phyloP scores from a whole-genome alignment of 92 coral and sea anemone genomes.

The Phymanthus crucifer region DNA sequence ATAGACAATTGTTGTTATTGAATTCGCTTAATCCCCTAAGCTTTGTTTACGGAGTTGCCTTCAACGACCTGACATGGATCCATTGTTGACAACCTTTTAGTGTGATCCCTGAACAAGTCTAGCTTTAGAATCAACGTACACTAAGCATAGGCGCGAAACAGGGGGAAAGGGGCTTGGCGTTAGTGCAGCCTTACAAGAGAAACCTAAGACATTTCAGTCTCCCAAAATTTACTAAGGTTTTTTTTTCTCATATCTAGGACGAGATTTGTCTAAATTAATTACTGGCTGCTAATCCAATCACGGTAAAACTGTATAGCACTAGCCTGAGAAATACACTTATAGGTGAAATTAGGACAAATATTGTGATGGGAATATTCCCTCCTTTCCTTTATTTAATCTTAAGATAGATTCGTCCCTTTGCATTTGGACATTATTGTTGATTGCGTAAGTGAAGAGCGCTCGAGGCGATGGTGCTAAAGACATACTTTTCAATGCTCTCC shows the following conservation, averaged over 20 bases:
- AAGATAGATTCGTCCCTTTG: background rate
- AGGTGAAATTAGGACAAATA: conserved; percentile 21
- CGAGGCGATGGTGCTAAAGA: conserved; percentile 7
- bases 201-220: background rate
- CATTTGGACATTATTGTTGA: conserved; percentile 31
- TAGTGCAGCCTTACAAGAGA: conserved; percentile 10
- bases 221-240: background rate
- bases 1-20: conserved; percentile 23
- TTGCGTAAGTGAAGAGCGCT: conserved; percentile 27
- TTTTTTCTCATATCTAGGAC: background rate
- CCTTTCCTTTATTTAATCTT: conserved; percentile 11
- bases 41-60: conserved; percentile 37
- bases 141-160: background rate
- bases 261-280: background rate
- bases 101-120: conserved; percentile 9
- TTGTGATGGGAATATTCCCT: background rate
- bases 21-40: conserved; percentile 35
- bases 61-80: conserved; percentile 40
- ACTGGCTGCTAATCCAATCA: conserved; percentile 1
- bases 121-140: background rate
- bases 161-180: background rate
- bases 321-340: conserved; percentile 2
- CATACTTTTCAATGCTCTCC: background rate
- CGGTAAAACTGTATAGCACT: background rate
- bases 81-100: conserved; percentile 42